Evolutionary conservation across 1,140 invertebrate genomes (phyloP).

Genomic region (Brachionus plicatilis): DNA sequence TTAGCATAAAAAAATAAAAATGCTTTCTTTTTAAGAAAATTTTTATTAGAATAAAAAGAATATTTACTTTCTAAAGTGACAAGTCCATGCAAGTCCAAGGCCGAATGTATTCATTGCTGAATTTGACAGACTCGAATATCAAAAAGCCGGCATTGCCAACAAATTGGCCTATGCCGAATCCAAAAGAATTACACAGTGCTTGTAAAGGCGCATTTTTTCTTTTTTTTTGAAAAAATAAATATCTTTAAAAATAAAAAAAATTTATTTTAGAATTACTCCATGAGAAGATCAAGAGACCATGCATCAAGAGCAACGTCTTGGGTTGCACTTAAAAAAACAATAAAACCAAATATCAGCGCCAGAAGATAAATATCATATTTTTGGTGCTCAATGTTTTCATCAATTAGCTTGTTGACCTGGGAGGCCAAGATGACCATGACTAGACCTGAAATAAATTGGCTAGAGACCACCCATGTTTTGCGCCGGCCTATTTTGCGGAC

Average conservation of each 20-base stretch:
- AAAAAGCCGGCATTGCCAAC: constrained; percentile 9
- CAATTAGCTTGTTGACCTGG: not conserved
- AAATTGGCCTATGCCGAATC: not conserved
- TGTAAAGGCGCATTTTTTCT: constrained; percentile 21
- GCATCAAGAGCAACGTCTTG: constrained; percentile 99
- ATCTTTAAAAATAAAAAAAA: too few relatives aligned
- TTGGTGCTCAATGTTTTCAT: not conserved
- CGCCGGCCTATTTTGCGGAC: constrained; percentile 74
- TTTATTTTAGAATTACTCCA: constrained; percentile 61
- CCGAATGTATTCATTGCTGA: constrained; percentile 31
- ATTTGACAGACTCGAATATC: constrained; percentile 26
- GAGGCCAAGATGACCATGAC: not conserved
- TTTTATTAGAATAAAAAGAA: not conserved
- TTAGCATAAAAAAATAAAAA: too few relatives aligned
- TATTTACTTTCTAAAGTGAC: constrained; percentile 19
- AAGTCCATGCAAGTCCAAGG: not conserved
- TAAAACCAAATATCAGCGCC: constrained; percentile 76
- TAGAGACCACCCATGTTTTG: constrained; percentile 73
- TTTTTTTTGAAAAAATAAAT: too few relatives aligned
- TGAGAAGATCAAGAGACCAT: constrained; percentile 97
- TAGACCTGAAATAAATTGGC: not conserved
- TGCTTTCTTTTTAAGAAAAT: not conserved
- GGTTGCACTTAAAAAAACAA: constrained; percentile 94
- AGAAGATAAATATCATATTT: constrained; percentile 69
- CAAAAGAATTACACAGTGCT: not conserved